Evolutionary conservation across 2,888 invertebrate genomes (phyloP).

Genomic region (Epinotia ramella): DNA sequence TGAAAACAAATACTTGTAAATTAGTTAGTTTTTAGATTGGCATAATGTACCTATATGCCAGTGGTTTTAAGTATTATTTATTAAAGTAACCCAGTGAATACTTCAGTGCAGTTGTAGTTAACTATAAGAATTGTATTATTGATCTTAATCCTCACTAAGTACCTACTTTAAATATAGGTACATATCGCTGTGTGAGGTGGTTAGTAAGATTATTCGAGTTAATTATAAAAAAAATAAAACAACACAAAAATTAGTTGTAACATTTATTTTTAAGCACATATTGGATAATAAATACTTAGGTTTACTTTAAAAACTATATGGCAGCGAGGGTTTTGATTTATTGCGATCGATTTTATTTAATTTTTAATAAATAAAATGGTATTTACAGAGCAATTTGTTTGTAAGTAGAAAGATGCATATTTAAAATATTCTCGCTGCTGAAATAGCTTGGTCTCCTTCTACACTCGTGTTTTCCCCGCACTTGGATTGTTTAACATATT

Average conservation of each 20-base stretch:
- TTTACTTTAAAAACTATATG: neutral
- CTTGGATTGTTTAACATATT: too few relatives aligned
- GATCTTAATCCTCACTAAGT: conserved; percentile 12
- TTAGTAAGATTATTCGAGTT: neutral
- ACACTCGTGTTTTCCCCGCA: too few relatives aligned
- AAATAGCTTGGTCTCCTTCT: too few relatives aligned
- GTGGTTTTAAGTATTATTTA: conserved; percentile 64
- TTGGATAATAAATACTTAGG: neutral
- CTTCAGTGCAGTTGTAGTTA: conserved; percentile 8
- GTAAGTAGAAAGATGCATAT: too few relatives aligned
- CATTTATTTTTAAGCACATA: neutral
- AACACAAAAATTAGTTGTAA: neutral
- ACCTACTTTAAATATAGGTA: neutral
- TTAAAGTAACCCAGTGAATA: conserved; percentile 58
- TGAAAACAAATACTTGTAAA: neutral
- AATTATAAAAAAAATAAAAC: conserved; percentile 6
- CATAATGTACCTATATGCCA: conserved; percentile 12
- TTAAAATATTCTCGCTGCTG: too few relatives aligned
- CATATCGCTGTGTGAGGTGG: neutral
- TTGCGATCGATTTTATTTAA: too few relatives aligned
- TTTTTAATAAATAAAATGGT: too few relatives aligned
- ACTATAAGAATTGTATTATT: conserved; percentile 19
- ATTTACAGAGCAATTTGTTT: too few relatives aligned
- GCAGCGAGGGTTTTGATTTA: too few relatives aligned
- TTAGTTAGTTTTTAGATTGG: neutral